Evolutionary conservation across 2,797 vertebrate species (phyloP).

Genomic region (Pseudomugil gertrudae): DNA sequence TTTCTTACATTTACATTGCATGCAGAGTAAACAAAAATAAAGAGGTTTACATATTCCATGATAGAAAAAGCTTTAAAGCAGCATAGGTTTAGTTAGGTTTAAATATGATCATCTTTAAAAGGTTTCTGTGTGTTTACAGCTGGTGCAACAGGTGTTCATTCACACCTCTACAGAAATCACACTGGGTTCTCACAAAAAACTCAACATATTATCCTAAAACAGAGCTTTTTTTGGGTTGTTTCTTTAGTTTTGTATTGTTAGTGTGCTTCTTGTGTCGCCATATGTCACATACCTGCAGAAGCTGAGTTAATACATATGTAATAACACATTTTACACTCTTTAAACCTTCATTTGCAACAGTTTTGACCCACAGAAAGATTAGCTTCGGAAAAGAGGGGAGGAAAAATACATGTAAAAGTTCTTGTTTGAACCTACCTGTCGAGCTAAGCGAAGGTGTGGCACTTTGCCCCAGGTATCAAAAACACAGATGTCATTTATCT

Average conservation of each 20-base stretch:
- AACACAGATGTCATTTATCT: conserved; percentile 73
- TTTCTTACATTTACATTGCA: not conserved
- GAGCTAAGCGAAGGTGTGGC: conserved; percentile 81
- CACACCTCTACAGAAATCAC: not conserved
- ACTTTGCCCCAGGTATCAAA: conserved; percentile 76
- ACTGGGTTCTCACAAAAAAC: not conserved
- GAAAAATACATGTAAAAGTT: not conserved
- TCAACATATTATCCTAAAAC: not conserved
- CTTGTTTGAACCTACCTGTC: conserved; percentile 75
- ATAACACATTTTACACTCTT: not conserved
- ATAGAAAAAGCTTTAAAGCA: not conserved
- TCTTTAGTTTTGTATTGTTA: not conserved
- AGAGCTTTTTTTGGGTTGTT: not conserved
- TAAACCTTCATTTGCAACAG: not conserved
- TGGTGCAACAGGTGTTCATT: conserved; percentile 39
- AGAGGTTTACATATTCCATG: not conserved
- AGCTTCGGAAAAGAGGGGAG: not conserved
- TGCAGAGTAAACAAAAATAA: not conserved
- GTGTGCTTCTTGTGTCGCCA: conserved; percentile 23
- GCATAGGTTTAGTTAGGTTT: too few species aligned
- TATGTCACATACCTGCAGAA: conserved; percentile 35
- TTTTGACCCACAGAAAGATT: not conserved
- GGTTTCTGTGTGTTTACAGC: not conserved
- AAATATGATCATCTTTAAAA: not conserved
- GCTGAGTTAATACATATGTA: conserved; percentile 2